A percentile compares a stretch with the other conserved stretches of the same genome.
Evolutionary conservation across 2,888 invertebrate species (phyloP).

Genomic region (Bhutanitis thaidina): DNA sequence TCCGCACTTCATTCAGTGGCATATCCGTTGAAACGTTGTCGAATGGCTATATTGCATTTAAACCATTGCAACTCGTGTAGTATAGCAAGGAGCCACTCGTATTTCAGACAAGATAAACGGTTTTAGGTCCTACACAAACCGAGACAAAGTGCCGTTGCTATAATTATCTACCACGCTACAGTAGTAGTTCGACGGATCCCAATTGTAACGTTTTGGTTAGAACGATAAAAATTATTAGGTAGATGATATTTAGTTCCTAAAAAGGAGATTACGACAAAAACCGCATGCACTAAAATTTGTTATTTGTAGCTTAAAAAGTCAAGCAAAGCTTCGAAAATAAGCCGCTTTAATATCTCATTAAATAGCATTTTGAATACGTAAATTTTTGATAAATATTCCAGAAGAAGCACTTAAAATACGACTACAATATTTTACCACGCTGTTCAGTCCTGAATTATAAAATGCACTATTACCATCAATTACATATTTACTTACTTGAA

Average conservation of each 20-base stretch:
- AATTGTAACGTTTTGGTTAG: too few relatives aligned
- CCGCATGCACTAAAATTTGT: too few relatives aligned
- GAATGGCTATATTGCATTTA: conserved; percentile 3
- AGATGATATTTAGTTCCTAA: too few relatives aligned
- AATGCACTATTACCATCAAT: not conserved
- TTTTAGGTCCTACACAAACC: conserved; percentile 1
- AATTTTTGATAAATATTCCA: not conserved
- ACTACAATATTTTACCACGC: not conserved
- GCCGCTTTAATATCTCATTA: too few relatives aligned
- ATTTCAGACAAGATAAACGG: conserved; percentile 10
- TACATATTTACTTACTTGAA: not conserved
- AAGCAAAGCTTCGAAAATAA: too few relatives aligned
- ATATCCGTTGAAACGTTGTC: conserved; percentile 4
- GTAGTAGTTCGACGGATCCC: too few relatives aligned
- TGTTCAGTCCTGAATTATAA: not conserved
- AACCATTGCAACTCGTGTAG: conserved; percentile 3
- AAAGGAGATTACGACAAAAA: too few relatives aligned
- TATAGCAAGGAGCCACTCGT: not conserved
- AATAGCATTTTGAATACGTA: too few relatives aligned
- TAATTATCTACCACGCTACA: not conserved
- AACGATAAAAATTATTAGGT: too few relatives aligned
- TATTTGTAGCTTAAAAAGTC: too few relatives aligned
- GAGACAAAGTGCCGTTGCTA: not conserved
- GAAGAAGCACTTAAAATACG: not conserved
- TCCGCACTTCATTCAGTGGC: not conserved